Base-by-base conservation (phyloP, 2,797 vertebrate genomes). In the Protonibea diacanthus region DNA sequence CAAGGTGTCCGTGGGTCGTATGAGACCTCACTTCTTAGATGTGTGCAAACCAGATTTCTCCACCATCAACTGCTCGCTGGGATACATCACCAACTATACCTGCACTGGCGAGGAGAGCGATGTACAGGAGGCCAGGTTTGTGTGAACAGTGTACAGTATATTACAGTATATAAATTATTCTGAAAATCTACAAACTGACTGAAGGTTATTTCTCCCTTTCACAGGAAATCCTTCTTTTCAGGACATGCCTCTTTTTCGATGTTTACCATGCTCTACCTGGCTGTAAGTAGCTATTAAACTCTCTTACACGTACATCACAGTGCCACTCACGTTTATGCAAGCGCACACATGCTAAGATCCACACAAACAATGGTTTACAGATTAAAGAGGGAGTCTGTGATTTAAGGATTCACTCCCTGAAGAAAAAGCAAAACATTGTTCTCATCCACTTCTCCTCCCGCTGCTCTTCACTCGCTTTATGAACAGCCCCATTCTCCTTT, bases 191-290 rank as follows among this genome's bases (percentile, higher is more conserved):
- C 5, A 18, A 65, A 70, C 38, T 52, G 48, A 69, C 62, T 21
- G 11, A 81, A 21, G 17, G 21, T 73, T 7, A 14, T 56, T 13
- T 74, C 14, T 87, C 6, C 84, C 92, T 90, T 93, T 89, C n/a
- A 17, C 94, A 99, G 98, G 94, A 99, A 98, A 92, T 99, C 98
- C 75, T 99, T 99, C 95, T 99, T 99, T 95, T 99, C 98, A 0
- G 98, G 98, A 89, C 98, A 99, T 0, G 98, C 98, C 6, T 99
- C 98, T 62, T 99, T 99, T 93, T 99, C 98, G 25, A 96, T 99
- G 95, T 99, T 95, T 84, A 96, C 97, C 79, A 99, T 99, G 98
- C 96, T 99, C 80, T 99, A 99, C 88, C 94, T 99, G 93, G 96
- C 97, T 93, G 98, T 99, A 95, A 99, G 98, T 99, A 93, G 69